phyloP scores from a whole-genome alignment of 2,797 vertebrate genomes.

The Phrynocephalus forsythii region DNA sequence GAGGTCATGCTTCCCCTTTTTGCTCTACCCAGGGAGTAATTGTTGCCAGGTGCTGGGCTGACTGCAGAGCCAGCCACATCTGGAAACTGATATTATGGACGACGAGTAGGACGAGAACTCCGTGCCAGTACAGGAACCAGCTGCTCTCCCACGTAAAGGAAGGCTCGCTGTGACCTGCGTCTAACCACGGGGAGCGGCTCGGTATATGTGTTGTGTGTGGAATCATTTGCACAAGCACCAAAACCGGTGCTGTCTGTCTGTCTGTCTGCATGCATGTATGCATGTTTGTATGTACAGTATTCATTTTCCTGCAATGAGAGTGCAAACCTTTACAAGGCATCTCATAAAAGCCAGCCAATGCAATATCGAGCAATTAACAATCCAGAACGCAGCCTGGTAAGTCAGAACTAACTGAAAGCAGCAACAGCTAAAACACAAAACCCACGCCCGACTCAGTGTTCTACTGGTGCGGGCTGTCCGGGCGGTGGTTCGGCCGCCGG shows the following conservation, averaged over 20 bases:
- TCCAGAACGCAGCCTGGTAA: background rate
- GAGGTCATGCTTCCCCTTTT: constrained; percentile 54
- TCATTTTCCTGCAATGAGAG: background rate
- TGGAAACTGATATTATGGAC: constrained; percentile 52
- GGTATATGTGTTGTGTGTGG: too few relatives aligned
- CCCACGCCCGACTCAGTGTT: too few relatives aligned
- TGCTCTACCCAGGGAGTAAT: constrained; percentile 38
- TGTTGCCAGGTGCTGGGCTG: constrained; percentile 56
- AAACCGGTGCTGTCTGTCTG: background rate
- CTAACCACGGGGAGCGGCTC: background rate
- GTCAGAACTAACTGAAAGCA: background rate
- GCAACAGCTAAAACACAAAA: background rate
- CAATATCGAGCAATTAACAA: background rate
- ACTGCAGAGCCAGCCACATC: constrained; percentile 28
- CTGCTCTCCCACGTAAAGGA: background rate
- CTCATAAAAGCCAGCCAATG: background rate
- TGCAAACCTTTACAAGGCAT: background rate
- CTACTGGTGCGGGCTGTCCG: too few relatives aligned
- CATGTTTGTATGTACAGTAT: background rate
- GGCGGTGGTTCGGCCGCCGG: too few relatives aligned
- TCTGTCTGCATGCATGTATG: too few relatives aligned
- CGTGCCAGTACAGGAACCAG: constrained; percentile 26
- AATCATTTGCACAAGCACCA: background rate
- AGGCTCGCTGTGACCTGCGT: constrained; percentile 24
- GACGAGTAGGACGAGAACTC: background rate